Evolutionary conservation across 2,113 vertebrate genomes (phyloP).

Genomic region (Oncorhynchus clarkii): DNA sequence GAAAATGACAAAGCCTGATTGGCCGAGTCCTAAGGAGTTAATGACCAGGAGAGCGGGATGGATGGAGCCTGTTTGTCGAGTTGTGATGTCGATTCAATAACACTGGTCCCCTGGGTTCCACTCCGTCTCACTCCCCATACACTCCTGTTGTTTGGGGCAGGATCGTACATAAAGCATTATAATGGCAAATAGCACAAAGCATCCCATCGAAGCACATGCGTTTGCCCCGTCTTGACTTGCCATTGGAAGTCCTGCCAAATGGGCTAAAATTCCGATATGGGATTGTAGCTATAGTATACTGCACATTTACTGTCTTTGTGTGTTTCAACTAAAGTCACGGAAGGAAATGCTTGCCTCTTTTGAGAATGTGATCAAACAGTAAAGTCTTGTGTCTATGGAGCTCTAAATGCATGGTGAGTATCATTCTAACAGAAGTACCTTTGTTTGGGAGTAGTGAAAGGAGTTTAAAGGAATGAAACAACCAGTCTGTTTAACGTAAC

Average conservation of each 20-base stretch:
- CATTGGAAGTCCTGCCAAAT: no score
- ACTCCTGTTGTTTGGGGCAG: no score
- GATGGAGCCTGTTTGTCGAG: conserved; percentile 4
- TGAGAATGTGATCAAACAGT: not conserved
- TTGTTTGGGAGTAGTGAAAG: not conserved
- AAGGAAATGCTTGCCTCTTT: not conserved
- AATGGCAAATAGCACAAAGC: no score
- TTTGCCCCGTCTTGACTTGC: no score
- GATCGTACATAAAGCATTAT: no score
- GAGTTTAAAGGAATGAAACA: no score
- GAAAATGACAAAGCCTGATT: conserved; percentile 24
- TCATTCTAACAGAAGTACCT: not conserved
- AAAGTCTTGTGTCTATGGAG: not conserved
- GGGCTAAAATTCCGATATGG: no score
- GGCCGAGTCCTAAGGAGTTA: conserved; percentile 33
- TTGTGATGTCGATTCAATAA: not conserved
- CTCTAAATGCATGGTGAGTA: conserved; percentile 40
- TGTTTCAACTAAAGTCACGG: no score
- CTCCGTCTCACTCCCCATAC: not conserved
- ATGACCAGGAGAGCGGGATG: conserved; percentile 45
- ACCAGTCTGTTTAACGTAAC: not conserved
- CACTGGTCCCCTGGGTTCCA: not conserved
- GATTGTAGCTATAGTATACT: no score
- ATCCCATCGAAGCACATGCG: no score
- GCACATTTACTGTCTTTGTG: no score